Conservation (phyloP, 2,888 invertebrate genomes). For the Ligdia adustata region DNA sequence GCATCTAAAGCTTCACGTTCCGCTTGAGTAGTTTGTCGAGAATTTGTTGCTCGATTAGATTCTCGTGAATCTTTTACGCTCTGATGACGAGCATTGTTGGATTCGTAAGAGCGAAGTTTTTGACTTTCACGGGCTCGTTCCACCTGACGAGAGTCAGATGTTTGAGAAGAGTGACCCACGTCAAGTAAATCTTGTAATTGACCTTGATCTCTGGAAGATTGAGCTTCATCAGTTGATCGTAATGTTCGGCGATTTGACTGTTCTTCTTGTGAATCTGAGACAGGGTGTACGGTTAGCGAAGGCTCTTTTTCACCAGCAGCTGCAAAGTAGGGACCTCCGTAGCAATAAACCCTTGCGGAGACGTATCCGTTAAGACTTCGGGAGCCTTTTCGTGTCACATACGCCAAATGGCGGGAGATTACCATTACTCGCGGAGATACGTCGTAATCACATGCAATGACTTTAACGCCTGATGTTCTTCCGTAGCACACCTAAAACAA, state of each 20-base stretch:
- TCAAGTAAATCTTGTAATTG: neutral
- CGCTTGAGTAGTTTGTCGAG: neutral
- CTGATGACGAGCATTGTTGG: neutral
- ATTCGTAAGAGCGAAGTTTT: neutral
- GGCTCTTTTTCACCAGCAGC: neutral
- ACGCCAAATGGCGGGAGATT: neutral
- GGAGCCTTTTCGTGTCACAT: neutral
- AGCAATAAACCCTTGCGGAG: neutral
- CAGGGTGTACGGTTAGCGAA: neutral
- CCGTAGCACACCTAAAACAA: conserved; percentile 1
- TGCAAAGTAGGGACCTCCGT: neutral
- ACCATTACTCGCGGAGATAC: neutral
- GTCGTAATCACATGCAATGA: neutral
- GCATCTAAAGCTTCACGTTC: neutral
- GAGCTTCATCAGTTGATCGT: neutral
- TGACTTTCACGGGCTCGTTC: neutral
- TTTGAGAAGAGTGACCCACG: neutral
- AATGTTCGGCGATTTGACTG: neutral
- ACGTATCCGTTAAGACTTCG: neutral
- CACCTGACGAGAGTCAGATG: neutral
- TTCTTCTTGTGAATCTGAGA: neutral
- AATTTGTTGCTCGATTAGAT: neutral
- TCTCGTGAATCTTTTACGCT: neutral
- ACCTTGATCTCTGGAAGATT: neutral
- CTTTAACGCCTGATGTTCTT: neutral